Evolutionary conservation across 2,113 vertebrate species (phyloP).

Genomic region (Natator depressus): DNA sequence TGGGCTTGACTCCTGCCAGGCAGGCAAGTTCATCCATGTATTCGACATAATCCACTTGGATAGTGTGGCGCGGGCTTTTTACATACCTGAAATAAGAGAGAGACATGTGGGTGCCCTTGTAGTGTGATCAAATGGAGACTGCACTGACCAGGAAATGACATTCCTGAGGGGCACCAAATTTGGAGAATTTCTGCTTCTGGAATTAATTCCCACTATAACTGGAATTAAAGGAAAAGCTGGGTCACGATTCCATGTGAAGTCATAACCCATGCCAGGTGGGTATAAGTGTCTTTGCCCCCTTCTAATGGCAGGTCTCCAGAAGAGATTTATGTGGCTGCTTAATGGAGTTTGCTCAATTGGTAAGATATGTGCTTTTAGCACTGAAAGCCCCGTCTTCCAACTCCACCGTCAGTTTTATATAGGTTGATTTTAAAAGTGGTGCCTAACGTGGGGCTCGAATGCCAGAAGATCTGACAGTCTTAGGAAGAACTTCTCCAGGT

Average conservation of each 20-base stretch:
- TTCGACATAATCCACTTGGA: conserved; percentile 86
- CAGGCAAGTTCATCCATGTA: conserved; percentile 88
- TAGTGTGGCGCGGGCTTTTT: conserved; percentile 81
- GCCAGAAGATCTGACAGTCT: background rate
- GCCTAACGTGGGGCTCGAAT: background rate
- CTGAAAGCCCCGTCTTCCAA: background rate
- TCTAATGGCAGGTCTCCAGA: background rate
- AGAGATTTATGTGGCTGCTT: background rate
- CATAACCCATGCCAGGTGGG: background rate
- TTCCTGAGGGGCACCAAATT: background rate
- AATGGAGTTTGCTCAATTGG: background rate
- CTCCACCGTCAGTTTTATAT: background rate
- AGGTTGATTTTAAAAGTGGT: background rate
- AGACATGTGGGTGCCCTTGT: background rate
- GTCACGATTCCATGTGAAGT: background rate
- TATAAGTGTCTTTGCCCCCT: background rate
- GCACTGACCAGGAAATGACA: background rate
- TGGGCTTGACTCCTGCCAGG: conserved; percentile 82
- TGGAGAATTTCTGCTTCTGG: background rate
- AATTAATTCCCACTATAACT: background rate
- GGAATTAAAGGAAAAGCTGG: background rate
- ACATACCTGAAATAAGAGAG: conserved; percentile 55
- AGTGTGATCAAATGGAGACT: background rate
- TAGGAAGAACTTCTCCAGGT: background rate
- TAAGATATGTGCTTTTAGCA: background rate